Evolutionary conservation across 2,113 vertebrate species (phyloP), one percentile per base, ranked within the genome.

Genomic region (Morphnarchus princeps): DNA sequence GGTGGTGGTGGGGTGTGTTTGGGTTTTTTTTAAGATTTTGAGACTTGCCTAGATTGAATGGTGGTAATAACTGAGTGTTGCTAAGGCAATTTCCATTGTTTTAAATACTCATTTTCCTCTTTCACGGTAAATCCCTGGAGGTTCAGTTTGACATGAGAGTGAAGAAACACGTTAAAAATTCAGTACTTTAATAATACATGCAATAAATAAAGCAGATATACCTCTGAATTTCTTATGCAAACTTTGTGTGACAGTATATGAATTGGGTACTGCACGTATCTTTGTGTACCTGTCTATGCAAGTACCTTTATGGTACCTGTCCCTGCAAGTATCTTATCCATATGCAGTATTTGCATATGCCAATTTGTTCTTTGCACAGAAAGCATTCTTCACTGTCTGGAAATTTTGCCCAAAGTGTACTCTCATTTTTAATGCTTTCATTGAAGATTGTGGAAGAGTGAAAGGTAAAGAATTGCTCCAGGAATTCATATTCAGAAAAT

Each of bases 301-400:
- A 54, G 69, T 95, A 92, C 52, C 49, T 73, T 57, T 89, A 26
- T 57, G 20, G 66, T 95, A 76, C 92, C 40, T 57, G 57, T 95
- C 57, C 73, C 65, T 91, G 69, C 95, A 96, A 52, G 92, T 91
- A 87, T 73, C 72, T 92, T 91, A 92, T 92, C 90, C 54, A 61
- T 65, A 42, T 31, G n/a, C 10, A 17, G 16, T 66, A 63, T 83
- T 92, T 86, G 58, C 29, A 20, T 69, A 62, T 65, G 45, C 61
- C 54, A 91, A 19, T 84, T 84, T 66, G 8, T 80, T 93, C 84
- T 74, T 76, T 79, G 61, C 52, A 61, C 65, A 87, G 55, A 69
- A 89, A 50, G 10, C 61, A 62, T 87, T 93, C 81, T 87, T 91
- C 45, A 42, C 49, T 57, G 80, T 82, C 84, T 94, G 87, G 66